Base-by-base conservation (phyloP, 2,113 vertebrate genomes). In the Chaetodon auriga region DNA sequence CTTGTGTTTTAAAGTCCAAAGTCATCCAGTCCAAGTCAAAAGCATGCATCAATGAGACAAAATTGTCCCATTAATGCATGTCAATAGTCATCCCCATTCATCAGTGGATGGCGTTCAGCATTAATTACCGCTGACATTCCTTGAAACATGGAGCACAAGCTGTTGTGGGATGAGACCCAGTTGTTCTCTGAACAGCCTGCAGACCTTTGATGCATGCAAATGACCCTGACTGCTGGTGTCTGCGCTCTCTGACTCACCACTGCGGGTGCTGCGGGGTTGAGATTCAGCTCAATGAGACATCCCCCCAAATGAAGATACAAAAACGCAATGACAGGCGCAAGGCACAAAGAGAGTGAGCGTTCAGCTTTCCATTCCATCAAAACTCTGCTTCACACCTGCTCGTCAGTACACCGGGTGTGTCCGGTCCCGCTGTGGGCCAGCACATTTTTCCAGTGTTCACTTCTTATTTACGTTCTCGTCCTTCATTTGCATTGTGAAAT, bases 211-310 rank as follows among this genome's bases (percentile, higher is more conserved):
- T 54, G 55, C 65, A 80, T 82, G 25, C 46, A 73, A 64, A 87
- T 68, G 13, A 49, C 45, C 75, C 73, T 7, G 36, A 30, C 43
- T 25, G 35, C 11, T 12, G 11, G n/a, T 6, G 35, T 11, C 14
- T 60, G 64, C 21, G 0, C 46, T 72, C 55, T 73, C 55, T 83
- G 75, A 82, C 71, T 89, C 75, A 77, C 21, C 62, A 68, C 45
- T 54, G 30, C 78, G 64, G 71, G 25, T 48, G 30, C 51, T 63
- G 49, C 5, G 30, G 30, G 30, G 30, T 75, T 43, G 21, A 48
- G 5, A 75, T 68, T 43, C 36, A 63, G 18, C 61, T 21, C 38
- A 1, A 5, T 7, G 12, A 16, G 48, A 15, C 14, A 12, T 71
- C 9, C 23, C 57, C 7, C 14, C 65, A 14, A 12, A 55, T 30